Evolutionary conservation across 2,888 invertebrate genomes (phyloP).

Genomic region (Drosophila colorata): DNA sequence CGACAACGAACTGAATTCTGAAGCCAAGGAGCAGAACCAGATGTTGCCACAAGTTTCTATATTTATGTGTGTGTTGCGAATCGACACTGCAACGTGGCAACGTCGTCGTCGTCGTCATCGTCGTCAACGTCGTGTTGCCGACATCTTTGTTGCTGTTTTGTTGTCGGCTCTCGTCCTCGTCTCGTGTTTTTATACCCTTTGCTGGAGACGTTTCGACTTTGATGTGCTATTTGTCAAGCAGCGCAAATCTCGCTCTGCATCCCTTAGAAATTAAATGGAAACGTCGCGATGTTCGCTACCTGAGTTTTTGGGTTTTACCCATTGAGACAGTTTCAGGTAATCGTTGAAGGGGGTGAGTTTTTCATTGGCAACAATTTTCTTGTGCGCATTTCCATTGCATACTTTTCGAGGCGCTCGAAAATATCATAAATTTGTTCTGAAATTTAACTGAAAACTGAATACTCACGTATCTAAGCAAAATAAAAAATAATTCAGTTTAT

Average conservation of each 20-base stretch:
- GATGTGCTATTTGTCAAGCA: not conserved
- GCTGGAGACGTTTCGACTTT: slow-evolving; percentile 18
- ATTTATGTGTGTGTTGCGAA: slow-evolving; percentile 42
- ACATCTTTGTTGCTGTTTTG: slow-evolving; percentile 35
- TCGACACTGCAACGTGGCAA: slow-evolving; percentile 71
- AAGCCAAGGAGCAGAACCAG: slow-evolving; percentile 83
- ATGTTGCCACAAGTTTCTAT: slow-evolving; percentile 75
- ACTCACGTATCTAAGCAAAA: too few relatives aligned
- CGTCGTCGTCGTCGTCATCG: slow-evolving; percentile 42
- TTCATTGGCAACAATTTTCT: not conserved
- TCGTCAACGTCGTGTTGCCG: slow-evolving; percentile 47
- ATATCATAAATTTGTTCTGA: not conserved
- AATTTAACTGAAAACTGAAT: too few relatives aligned
- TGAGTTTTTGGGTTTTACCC: not conserved
- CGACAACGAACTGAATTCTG: slow-evolving; percentile 82
- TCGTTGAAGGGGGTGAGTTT: not conserved
- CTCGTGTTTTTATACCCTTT: slow-evolving; percentile 31
- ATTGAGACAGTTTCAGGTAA: not conserved
- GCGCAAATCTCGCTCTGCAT: not conserved
- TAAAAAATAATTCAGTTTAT: not conserved
- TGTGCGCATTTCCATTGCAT: slow-evolving; percentile 24
- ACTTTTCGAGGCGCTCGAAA: slow-evolving; percentile 23
- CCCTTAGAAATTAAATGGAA: slow-evolving; percentile 10
- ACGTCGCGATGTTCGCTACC: slow-evolving; percentile 1
- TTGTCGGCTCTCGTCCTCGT: slow-evolving; percentile 45